Evolutionary conservation across 2,797 vertebrate species (phyloP).

Genomic region (Mallotus villosus): DNA sequence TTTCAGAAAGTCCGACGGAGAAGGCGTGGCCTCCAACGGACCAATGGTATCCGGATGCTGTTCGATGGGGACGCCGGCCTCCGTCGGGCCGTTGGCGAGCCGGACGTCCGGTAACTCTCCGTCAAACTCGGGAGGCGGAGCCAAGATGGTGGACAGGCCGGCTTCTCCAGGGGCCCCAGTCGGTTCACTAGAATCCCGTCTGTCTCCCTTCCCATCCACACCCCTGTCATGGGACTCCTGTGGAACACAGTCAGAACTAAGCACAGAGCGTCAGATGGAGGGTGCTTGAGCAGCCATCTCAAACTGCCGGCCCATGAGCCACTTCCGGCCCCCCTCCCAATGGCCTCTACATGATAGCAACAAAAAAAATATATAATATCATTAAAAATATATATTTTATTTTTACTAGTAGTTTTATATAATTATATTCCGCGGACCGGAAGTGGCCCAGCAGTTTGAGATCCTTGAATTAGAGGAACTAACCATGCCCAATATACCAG

Average conservation of each 20-base stretch:
- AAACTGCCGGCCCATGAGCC: too few relatives aligned
- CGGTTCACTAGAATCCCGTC: background rate
- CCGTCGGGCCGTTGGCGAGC: background rate
- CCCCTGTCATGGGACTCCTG: constrained; percentile 48
- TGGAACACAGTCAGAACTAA: constrained; percentile 8
- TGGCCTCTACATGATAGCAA: too few relatives aligned
- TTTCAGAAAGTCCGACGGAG: background rate
- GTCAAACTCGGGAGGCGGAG: constrained; percentile 32
- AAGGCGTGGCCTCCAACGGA: background rate
- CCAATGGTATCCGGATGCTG: constrained; percentile 23
- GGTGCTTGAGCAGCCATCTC: too few relatives aligned
- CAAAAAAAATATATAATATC: too few relatives aligned
- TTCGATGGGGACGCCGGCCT: background rate
- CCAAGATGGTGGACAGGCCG: background rate
- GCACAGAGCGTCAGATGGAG: background rate
- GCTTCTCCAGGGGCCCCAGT: background rate
- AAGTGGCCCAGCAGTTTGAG: too few relatives aligned
- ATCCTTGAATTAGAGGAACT: background rate
- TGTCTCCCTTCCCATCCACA: background rate
- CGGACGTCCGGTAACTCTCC: constrained; percentile 24
- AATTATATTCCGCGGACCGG: too few relatives aligned
- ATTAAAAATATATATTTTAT: too few relatives aligned
- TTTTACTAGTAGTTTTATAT: too few relatives aligned
- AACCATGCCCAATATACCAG: background rate
- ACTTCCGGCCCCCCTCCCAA: too few relatives aligned